These are phyloP conservation scores for Mesoclemmys tuberculata DNA, from an alignment of 2,113 vertebrate species.

Conservation along the genomic window DNA sequence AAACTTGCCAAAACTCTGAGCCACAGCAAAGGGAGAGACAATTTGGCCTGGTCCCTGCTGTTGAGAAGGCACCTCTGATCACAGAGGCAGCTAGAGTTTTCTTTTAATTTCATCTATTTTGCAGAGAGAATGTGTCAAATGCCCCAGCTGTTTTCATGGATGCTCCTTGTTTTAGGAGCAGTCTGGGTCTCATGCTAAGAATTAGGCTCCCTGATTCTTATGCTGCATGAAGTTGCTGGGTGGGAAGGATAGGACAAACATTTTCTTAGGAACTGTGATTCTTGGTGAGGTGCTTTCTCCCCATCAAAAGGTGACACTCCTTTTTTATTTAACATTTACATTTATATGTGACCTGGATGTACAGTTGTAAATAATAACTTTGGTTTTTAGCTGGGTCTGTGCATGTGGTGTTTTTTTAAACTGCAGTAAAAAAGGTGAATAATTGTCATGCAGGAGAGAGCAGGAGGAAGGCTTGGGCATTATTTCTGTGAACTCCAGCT, in stretches of 20 bases:
- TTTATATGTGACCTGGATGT: neutral
- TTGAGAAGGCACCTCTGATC: neutral
- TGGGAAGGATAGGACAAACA: fast-evolving
- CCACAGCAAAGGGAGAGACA: neutral
- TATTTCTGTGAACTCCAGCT: neutral
- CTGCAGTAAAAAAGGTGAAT: fast-evolving
- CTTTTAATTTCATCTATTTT: neutral
- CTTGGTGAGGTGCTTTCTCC: neutral
- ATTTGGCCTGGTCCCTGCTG: neutral
- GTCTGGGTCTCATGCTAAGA: neutral
- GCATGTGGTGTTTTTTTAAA: neutral
- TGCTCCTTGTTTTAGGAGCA: neutral
- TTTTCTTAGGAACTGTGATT: neutral
- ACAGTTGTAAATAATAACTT: conserved; percentile 38
- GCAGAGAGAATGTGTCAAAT: fast-evolving
- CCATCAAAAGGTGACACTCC: neutral
- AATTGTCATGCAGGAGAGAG: neutral
- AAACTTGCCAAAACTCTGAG: neutral
- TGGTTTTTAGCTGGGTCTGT: neutral
- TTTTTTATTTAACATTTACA: fast-evolving
- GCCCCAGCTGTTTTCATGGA: neutral
- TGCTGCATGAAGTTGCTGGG: fast-evolving
- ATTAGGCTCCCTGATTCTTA: fast-evolving
- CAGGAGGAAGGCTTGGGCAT: fast-evolving
- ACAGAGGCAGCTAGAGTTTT: neutral